These are phyloP conservation scores for Vesta saturnalis DNA, from an alignment of 2,888 invertebrate species.

Conservation along the genomic window DNA sequence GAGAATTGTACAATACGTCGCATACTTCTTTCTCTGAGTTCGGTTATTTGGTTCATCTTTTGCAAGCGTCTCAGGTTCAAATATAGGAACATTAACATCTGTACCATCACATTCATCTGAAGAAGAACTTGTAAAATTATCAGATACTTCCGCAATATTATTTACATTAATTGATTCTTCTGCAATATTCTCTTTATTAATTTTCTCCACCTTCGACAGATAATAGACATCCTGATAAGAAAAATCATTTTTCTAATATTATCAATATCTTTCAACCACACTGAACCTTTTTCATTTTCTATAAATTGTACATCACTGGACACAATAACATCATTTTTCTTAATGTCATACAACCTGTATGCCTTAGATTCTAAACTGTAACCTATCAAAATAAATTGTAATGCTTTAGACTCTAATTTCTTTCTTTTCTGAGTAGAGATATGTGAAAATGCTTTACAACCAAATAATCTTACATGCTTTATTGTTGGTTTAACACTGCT, in stretches of 20 bases:
- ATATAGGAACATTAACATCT: too few relatives aligned
- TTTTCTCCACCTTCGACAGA: not conserved
- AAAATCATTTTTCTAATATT: not conserved
- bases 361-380: too few relatives aligned
- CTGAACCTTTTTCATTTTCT: not conserved
- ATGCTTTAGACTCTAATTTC: not conserved
- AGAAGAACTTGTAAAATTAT: not conserved
- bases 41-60: not conserved
- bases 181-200: not conserved
- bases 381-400: not conserved
- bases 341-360: not conserved
- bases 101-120: too few relatives aligned
- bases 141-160: too few relatives aligned
- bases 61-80: too few relatives aligned
- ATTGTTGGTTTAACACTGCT: not conserved
- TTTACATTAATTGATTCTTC: too few relatives aligned
- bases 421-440: not conserved
- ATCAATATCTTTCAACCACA: not conserved
- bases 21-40: not conserved
- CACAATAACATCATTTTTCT: not conserved
- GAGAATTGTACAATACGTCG: not conserved
- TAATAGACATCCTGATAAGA: not conserved
- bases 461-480: not conserved
- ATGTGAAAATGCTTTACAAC: not conserved
- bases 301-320: too few relatives aligned